Conservation (phyloP, 2,888 invertebrate genomes). For the Tachina fera region DNA sequence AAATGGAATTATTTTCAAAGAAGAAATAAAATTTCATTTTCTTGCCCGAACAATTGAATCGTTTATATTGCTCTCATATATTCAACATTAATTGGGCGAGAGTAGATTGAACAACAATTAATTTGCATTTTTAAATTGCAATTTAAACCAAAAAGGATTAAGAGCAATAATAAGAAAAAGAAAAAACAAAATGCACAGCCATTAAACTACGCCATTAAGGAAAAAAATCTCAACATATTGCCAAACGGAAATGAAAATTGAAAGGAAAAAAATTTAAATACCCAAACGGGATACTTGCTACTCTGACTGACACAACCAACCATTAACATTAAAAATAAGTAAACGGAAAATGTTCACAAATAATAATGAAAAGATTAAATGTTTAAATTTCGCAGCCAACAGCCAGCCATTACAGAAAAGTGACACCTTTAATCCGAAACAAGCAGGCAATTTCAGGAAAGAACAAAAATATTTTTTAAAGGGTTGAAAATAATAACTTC, state of each 20-base stretch:
- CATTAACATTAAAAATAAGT: conserved; percentile 24
- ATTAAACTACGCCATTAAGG: conserved; percentile 50
- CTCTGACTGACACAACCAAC: neutral
- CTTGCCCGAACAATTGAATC: conserved; percentile 50
- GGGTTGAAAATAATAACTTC: conserved; percentile 72
- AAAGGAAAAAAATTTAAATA: conserved; percentile 35
- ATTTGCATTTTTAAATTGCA: conserved; percentile 82
- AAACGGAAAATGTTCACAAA: conserved; percentile 28
- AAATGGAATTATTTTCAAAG: conserved; percentile 11
- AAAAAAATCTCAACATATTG: conserved; percentile 69
- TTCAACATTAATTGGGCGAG: conserved; percentile 61
- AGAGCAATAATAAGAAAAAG: neutral
- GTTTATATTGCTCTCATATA: conserved; percentile 33
- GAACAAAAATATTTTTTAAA: conserved; percentile 33
- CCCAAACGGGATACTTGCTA: conserved; percentile 61
- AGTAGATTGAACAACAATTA: conserved; percentile 76
- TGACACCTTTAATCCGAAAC: conserved; percentile 62
- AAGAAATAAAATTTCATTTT: conserved; percentile 26
- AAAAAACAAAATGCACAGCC: conserved; percentile 25
- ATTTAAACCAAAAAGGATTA: conserved; percentile 71
- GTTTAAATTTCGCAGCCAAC: conserved; percentile 44
- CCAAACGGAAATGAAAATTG: conserved; percentile 57
- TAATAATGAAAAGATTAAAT: conserved; percentile 68
- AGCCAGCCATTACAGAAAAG: conserved; percentile 22
- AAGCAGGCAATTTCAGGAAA: neutral